Percentiles rank a stretch among this genome's conserved stretches.
phyloP scores from a whole-genome alignment of 2,113 vertebrate species.

The Cacatua alba region DNA sequence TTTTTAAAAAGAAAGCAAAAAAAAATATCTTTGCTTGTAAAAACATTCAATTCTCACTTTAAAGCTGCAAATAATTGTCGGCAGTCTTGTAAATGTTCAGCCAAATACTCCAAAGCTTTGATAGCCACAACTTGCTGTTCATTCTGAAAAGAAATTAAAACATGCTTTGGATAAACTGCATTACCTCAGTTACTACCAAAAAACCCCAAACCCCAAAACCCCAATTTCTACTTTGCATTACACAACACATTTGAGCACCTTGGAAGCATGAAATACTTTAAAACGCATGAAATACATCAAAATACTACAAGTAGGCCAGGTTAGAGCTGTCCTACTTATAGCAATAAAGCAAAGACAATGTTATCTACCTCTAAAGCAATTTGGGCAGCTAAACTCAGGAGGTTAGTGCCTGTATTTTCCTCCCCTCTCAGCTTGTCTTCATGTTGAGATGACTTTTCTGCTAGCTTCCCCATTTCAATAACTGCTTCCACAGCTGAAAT shows the following conservation, averaged over 20 bases:
- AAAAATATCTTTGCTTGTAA: background rate
- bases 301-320: background rate
- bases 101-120: constrained; percentile 85
- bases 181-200: background rate
- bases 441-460: constrained; percentile 19
- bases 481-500: constrained; percentile 82
- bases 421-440: constrained; percentile 67
- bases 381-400: constrained; percentile 86
- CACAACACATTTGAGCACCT: background rate
- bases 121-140: constrained; percentile 79
- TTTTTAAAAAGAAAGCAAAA: background rate
- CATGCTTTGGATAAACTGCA: background rate
- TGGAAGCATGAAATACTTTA: background rate
- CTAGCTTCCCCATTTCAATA: constrained; percentile 73
- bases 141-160: constrained; percentile 77
- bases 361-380: constrained; percentile 88
- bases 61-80: constrained; percentile 81
- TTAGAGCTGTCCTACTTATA: background rate
- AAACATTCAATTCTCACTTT: constrained; percentile 78
- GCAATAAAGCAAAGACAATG: background rate
- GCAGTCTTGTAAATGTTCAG: constrained; percentile 78
- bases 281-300: background rate
- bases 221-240: background rate
- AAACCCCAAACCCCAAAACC: background rate
- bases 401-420: constrained; percentile 68